A percentile compares a stretch with the other conserved stretches of the same genome.
These are phyloP conservation scores for Smithornis capensis DNA, from an alignment of 2,113 vertebrate species.

Conservation along the genomic window DNA sequence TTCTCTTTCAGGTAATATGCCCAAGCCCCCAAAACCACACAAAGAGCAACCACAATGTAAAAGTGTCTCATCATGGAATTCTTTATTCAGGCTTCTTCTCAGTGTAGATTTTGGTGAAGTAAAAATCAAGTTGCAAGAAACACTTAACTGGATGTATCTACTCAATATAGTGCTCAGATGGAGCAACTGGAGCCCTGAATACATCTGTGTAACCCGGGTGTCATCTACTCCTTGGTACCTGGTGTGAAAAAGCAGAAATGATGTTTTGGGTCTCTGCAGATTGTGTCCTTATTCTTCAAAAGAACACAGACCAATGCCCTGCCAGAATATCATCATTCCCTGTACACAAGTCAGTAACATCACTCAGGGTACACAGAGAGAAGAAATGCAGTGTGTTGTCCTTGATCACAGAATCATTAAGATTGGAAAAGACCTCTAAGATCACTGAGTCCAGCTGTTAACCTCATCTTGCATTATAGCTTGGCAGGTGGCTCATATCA, in stretches of 20 bases:
- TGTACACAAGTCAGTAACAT: too few relatives aligned
- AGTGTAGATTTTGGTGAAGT: background rate
- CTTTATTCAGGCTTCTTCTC: background rate
- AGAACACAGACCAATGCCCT: background rate
- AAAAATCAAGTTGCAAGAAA: background rate
- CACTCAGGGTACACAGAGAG: accelerated
- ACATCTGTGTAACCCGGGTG: background rate
- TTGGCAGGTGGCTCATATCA: background rate
- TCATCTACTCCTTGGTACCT: background rate
- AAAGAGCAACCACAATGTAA: background rate
- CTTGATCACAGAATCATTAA: background rate
- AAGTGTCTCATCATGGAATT: background rate
- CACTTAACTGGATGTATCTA: background rate
- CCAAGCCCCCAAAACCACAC: background rate
- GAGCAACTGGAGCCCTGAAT: background rate
- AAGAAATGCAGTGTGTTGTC: background rate
- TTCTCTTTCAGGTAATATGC: background rate
- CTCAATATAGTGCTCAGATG: accelerated
- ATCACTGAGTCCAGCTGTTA: background rate
- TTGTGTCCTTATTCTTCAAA: background rate
- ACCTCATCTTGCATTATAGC: too few relatives aligned
- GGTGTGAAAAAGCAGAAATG: background rate
- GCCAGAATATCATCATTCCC: accelerated
- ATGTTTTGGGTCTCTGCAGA: background rate
- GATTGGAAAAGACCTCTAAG: background rate